These are phyloP conservation scores for Triplophysa rosa DNA, from an alignment of 2,113 vertebrate species.

Conservation along the genomic window DNA sequence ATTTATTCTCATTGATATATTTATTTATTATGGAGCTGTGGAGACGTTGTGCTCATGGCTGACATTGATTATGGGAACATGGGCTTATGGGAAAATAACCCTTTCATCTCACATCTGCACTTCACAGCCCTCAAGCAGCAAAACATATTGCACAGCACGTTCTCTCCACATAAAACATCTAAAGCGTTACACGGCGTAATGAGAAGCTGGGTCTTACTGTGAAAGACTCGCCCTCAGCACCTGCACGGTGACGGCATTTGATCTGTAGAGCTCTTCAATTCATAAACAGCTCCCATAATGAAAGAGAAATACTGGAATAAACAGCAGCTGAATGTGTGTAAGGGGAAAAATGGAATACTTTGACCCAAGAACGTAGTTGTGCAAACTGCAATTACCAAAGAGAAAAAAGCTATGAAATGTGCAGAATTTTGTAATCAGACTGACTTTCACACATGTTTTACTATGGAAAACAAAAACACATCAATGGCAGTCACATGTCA, in stretches of 20 bases:
- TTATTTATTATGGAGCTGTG: constrained; percentile 53
- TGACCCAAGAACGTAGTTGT: background rate
- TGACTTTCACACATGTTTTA: too few relatives aligned
- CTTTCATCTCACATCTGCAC: constrained; percentile 75
- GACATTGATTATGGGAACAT: constrained; percentile 71
- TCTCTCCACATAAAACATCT: constrained; percentile 10
- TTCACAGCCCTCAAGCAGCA: constrained; percentile 59
- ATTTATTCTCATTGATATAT: constrained; percentile 77
- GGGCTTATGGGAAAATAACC: constrained; percentile 65
- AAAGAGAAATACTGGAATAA: background rate
- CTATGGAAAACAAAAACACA: too few relatives aligned
- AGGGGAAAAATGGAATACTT: background rate
- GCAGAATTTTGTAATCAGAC: too few relatives aligned
- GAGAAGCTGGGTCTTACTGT: background rate
- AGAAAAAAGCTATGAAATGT: background rate
- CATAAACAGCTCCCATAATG: background rate
- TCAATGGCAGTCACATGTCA: too few relatives aligned
- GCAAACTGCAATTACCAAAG: background rate
- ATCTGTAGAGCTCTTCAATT: background rate
- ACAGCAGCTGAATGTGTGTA: background rate
- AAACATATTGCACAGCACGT: constrained; percentile 27
- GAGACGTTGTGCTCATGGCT: constrained; percentile 69
- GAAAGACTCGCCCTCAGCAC: background rate
- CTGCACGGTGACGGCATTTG: background rate
- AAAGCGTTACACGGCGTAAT: constrained; percentile 1